Evolutionary conservation across 2,113 vertebrate species (phyloP).

Genomic region (Pipra filicauda): DNA sequence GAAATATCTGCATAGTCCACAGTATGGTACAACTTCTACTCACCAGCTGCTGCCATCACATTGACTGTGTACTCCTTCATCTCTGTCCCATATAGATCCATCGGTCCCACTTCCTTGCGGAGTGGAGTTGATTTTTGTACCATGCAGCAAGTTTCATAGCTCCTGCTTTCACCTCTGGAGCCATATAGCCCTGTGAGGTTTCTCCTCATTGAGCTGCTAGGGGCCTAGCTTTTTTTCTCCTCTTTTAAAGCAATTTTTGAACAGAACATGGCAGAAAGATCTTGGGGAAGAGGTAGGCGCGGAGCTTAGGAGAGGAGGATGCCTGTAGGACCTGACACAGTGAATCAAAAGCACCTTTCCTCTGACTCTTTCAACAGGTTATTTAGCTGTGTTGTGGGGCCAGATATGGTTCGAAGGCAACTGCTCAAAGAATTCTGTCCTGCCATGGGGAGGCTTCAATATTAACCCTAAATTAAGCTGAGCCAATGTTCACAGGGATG

Average conservation of each 20-base stretch:
- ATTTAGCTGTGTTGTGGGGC: background rate
- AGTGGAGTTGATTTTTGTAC: background rate
- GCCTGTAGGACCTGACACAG: accelerated
- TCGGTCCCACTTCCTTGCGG: background rate
- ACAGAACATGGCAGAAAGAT: background rate
- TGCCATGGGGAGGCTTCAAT: background rate
- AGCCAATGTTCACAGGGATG: background rate
- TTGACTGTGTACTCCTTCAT: accelerated
- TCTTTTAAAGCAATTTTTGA: background rate
- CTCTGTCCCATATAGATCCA: background rate
- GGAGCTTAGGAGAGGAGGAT: background rate
- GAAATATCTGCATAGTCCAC: background rate
- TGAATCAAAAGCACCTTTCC: background rate
- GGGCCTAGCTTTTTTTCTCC: background rate
- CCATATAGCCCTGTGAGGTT: background rate
- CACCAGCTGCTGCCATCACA: background rate
- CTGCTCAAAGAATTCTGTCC: background rate
- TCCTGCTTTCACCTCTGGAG: background rate
- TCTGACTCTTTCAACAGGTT: background rate
- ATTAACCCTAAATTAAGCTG: background rate
- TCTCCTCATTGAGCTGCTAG: background rate
- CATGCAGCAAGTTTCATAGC: background rate
- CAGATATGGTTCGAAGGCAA: background rate
- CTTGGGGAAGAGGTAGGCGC: background rate
- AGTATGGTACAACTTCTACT: background rate